Base-by-base conservation (phyloP, 2,888 invertebrate genomes). In the Neuroscelio doddi region DNA sequence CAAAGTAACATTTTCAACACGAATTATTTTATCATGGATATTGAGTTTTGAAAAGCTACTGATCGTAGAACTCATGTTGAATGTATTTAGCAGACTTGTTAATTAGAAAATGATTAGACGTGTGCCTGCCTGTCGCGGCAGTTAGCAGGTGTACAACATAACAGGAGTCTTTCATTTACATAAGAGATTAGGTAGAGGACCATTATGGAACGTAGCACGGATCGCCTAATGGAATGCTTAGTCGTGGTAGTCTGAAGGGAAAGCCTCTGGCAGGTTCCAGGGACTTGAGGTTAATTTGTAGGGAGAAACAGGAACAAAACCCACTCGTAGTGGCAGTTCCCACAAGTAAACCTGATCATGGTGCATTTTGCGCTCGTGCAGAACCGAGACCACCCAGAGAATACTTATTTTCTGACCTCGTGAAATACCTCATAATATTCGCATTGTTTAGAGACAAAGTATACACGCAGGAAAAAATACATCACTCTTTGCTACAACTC, bases 101-200 rank as follows among this genome's bases (percentile, higher is more conserved):
- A 46, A 32, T 15, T 34, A 46, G n/a, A n/a, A 17, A 36, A 27
- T 47, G 27, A 49, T 49, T 38, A 38, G 39, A 39, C 29, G 27
- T 49, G 36, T 27, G 49, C 34, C 46, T 38, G 49, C 10, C 27
- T 49, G 21, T 46, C 34, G 32, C 17, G 14, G 24, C 24, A 34
- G 46, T 46, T 46, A 46, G 46, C 46, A 46, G 46, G 46, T 46
- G 46, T 46, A 34, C 46, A 26, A 34, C 24, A 34, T 49, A 34
- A 38, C 49, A 14, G 38, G 27, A 49, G 39, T 49, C 38, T 26
- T 49, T 38, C 49, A 49, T 49, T 49, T 49, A 38, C 49, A 49
- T 38, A 49, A 38, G 29, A 49, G 49, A 49, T 49, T 49, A 49
- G 49, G 29, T 49, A 38, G 38, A 39, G 8, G 38, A 49, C 27